These are phyloP conservation scores for Ginglymostoma cirratum DNA, from an alignment of 2,113 vertebrate species.

Conservation along the genomic window DNA sequence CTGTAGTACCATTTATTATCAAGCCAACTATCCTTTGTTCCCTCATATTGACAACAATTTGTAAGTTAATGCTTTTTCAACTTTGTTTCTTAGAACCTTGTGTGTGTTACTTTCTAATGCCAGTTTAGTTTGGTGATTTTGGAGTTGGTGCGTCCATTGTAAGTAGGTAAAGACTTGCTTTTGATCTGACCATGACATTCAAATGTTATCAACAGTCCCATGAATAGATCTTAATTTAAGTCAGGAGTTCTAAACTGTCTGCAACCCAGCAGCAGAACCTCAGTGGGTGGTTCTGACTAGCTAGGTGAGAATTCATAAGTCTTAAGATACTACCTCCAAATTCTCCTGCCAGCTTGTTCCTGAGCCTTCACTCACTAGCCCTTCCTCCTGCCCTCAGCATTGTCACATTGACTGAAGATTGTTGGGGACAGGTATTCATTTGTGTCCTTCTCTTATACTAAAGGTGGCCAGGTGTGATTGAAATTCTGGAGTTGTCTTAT, in stretches of 20 bases:
- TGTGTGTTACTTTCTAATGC: not conserved
- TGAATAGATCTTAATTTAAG: not conserved
- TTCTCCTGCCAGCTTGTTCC: not conserved
- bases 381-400: too few relatives aligned
- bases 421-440: not conserved
- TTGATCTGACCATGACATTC: not conserved
- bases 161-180: not conserved
- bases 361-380: not conserved
- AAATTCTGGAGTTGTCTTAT: not conserved
- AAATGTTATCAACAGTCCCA: too few relatives aligned
- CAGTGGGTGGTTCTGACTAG: not conserved
- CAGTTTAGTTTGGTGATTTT: not conserved
- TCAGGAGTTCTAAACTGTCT: not conserved
- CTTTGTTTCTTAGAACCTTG: not conserved
- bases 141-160: not conserved
- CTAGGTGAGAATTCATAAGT: not conserved
- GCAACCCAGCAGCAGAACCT: not conserved
- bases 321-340: not conserved
- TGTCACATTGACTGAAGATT: not conserved
- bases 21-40: not conserved
- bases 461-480: not conserved
- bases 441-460: not conserved
- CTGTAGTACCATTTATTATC: not conserved
- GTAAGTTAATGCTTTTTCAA: not conserved
- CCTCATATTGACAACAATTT: not conserved